Percentiles rank a stretch among this genome's conserved stretches.
Evolutionary conservation across 2,888 invertebrate species (phyloP).

Genomic region (Mesochorus sp.): DNA sequence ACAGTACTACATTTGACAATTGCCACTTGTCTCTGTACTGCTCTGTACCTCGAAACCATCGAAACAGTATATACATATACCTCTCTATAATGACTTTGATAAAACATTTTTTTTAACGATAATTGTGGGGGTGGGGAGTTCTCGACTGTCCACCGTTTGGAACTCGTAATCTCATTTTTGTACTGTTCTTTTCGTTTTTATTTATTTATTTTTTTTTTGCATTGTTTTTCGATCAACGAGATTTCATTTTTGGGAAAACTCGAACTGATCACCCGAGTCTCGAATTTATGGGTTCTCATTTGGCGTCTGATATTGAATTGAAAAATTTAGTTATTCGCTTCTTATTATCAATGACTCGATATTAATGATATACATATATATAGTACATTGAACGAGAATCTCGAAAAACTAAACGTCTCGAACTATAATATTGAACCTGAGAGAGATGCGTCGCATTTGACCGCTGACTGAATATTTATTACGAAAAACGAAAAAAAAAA

Average conservation of each 20-base stretch:
- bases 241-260: slow-evolving; percentile 18
- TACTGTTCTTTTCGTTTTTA: not conserved
- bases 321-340: no score
- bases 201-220: not conserved
- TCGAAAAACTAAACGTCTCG: not conserved
- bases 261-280: not conserved
- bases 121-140: not conserved
- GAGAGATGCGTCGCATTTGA: no score
- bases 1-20: no score
- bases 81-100: slow-evolving; percentile 28
- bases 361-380: no score
- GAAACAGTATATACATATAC: slow-evolving; percentile 8
- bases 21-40: no score
- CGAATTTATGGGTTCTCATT: slow-evolving; percentile 26
- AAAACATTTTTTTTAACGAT: slow-evolving; percentile 20
- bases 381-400: not conserved
- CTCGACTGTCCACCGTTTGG: not conserved
- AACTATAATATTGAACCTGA: not conserved
- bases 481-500: not conserved
- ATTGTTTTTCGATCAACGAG: not conserved
- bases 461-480: not conserved
- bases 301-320: no score
- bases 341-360: no score
- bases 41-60: not conserved
- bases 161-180: not conserved